phyloP scores from a whole-genome alignment of 2,113 vertebrate genomes.

The Callipepla californica region DNA sequence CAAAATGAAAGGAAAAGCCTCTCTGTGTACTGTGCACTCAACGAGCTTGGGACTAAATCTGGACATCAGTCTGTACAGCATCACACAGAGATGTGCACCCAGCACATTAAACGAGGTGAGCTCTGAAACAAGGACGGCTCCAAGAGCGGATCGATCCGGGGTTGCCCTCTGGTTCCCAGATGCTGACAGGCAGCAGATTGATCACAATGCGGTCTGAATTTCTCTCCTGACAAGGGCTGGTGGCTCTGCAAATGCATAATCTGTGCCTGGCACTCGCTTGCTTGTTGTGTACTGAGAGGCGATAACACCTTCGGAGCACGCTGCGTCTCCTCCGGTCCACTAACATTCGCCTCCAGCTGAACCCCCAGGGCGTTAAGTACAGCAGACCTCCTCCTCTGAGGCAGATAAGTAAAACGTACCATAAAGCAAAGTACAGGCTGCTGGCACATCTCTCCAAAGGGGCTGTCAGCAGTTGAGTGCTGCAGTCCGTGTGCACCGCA shows the following conservation, averaged over 20 bases:
- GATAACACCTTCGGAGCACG: background rate
- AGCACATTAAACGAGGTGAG: background rate
- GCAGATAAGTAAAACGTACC: conserved; percentile 33
- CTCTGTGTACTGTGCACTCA: background rate
- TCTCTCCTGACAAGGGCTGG: background rate
- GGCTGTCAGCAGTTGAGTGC: background rate
- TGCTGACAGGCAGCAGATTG: conserved; percentile 1
- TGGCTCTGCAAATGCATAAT: background rate
- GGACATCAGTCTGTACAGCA: too few relatives aligned
- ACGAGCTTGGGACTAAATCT: background rate
- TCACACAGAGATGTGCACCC: background rate
- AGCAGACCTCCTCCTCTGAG: conserved; percentile 17
- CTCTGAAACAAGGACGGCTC: conserved; percentile 24
- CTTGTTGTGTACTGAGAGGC: background rate
- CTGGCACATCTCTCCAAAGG: background rate
- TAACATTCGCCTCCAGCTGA: conserved; percentile 33
- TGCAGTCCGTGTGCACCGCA: rapidly evolving
- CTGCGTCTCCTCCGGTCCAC: background rate
- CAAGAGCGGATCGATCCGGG: conserved; percentile 8
- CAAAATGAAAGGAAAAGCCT: background rate
- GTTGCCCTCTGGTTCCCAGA: conserved; percentile 15
- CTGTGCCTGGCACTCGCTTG: rapidly evolving
- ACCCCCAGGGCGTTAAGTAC: conserved; percentile 17
- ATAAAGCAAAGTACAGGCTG: conserved; percentile 4
- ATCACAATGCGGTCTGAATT: conserved; percentile 4